These are phyloP conservation scores for Prenolepis imparis DNA, from an alignment of 2,888 invertebrate species.

Conservation along the genomic window DNA sequence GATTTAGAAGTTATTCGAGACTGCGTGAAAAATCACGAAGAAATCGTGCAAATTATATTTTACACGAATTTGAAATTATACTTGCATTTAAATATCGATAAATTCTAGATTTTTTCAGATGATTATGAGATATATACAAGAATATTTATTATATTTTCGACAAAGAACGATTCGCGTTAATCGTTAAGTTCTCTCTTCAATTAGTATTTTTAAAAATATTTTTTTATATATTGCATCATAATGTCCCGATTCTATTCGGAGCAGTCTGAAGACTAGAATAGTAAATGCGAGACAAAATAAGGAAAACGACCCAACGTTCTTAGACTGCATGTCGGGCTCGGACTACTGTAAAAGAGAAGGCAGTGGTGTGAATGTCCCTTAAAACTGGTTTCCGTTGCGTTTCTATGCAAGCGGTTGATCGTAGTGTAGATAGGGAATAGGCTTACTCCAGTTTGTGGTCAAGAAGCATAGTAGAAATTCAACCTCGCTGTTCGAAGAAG, in stretches of 20 bases:
- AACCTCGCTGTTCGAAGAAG: conserved; percentile 67
- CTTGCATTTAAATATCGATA: not conserved
- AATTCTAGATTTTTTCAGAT: not conserved
- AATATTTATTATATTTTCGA: not conserved
- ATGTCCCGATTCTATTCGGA: not conserved
- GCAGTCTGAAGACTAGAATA: not conserved
- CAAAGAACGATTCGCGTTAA: not conserved
- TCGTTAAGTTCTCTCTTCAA: not conserved
- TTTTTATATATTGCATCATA: not conserved
- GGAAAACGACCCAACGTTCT: conserved; percentile 21
- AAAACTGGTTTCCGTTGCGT: conserved; percentile 71
- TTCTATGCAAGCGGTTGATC: conserved; percentile 66
- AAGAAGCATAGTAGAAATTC: conserved; percentile 66
- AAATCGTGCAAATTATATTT: not conserved
- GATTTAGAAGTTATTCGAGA: conserved; percentile 60
- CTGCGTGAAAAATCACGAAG: not conserved
- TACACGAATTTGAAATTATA: not conserved
- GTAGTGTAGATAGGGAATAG: conserved; percentile 69
- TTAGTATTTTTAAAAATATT: not conserved
- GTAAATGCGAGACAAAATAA: conserved; percentile 28
- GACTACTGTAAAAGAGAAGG: not conserved
- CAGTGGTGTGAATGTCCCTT: conserved; percentile 58
- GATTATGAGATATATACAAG: not conserved
- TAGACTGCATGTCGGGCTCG: conserved; percentile 29
- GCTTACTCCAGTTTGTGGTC: conserved; percentile 63